These are phyloP conservation scores for Thinocorus orbignyianus DNA, from an alignment of 2,113 vertebrate species.

Conservation along the genomic window DNA sequence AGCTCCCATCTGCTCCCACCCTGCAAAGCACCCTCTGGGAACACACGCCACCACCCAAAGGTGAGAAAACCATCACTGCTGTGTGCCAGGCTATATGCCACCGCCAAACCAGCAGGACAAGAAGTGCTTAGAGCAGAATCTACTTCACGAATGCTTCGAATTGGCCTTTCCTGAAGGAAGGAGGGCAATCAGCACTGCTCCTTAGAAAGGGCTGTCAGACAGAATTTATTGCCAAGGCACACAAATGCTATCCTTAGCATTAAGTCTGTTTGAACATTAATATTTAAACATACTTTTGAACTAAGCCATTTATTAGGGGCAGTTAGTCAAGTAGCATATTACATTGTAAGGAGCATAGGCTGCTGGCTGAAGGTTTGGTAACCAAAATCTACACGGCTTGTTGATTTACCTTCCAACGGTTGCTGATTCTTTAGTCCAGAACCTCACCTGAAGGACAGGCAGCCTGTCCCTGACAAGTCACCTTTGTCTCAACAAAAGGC, in stretches of 20 bases:
- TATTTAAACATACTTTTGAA: conserved; percentile 43
- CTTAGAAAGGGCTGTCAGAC: neutral
- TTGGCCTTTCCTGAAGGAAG: conserved; percentile 7
- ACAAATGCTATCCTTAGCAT: neutral
- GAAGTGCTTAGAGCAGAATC: neutral
- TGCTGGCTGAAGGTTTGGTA: neutral
- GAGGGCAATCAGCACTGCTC: neutral
- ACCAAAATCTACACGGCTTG: neutral
- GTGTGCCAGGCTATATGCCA: neutral
- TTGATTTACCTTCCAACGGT: neutral
- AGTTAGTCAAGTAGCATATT: neutral
- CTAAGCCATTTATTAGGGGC: conserved; percentile 4
- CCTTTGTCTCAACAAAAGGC: neutral
- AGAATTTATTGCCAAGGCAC: neutral
- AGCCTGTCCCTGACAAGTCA: neutral
- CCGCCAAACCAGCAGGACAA: neutral
- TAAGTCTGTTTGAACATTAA: conserved; percentile 30
- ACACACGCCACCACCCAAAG: neutral
- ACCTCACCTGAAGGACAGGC: neutral
- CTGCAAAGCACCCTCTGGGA: neutral
- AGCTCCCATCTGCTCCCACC: rapidly evolving
- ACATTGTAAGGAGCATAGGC: rapidly evolving
- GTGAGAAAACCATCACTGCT: neutral
- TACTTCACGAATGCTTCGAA: neutral
- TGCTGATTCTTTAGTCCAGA: neutral